These are phyloP conservation scores for Redunca redunca DNA, from an alignment of 2,113 vertebrate species.

Conservation along the genomic window DNA sequence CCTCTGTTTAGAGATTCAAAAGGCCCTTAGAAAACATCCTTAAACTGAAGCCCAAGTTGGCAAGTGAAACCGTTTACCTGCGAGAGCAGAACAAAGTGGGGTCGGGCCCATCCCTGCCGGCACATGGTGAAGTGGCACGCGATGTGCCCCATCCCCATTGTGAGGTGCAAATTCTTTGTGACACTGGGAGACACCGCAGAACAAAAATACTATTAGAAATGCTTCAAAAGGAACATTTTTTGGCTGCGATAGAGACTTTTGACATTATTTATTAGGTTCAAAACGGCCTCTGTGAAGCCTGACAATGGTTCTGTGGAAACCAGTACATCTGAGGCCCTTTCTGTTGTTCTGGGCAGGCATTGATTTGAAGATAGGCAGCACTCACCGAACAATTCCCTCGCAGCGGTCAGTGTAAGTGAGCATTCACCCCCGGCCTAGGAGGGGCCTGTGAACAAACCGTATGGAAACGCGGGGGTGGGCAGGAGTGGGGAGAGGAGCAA, in stretches of 20 bases:
- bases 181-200: conserved; percentile 83
- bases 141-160: conserved; percentile 85
- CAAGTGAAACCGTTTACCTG: conserved; percentile 55
- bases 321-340: conserved; percentile 86
- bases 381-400: conserved; percentile 84
- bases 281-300: conserved; percentile 86
- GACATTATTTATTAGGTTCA: conserved; percentile 92
- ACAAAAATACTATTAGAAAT: conserved; percentile 93
- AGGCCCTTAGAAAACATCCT: conserved; percentile 31
- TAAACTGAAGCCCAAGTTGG: not conserved
- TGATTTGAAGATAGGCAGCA: conserved; percentile 81
- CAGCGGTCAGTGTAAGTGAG: conserved; percentile 83
- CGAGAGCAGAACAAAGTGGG: not conserved
- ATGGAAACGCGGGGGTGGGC: conserved; percentile 74
- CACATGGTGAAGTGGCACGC: conserved; percentile 79
- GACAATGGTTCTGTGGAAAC: conserved; percentile 86
- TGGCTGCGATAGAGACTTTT: conserved; percentile 89
- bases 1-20: not conserved
- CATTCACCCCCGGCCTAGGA: conserved; percentile 80
- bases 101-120: not conserved
- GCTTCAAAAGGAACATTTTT: conserved; percentile 90
- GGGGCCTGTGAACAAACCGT: conserved; percentile 86
- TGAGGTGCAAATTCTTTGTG: conserved; percentile 86
- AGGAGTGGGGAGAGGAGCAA: conserved; percentile 62
- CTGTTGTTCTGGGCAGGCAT: conserved; percentile 83